A percentile compares a stretch with the other conserved stretches of the same genome.
These are phyloP conservation scores for Daktulosphaira vitifoliae DNA, from an alignment of 1,140 invertebrate species.

Conservation along the genomic window DNA sequence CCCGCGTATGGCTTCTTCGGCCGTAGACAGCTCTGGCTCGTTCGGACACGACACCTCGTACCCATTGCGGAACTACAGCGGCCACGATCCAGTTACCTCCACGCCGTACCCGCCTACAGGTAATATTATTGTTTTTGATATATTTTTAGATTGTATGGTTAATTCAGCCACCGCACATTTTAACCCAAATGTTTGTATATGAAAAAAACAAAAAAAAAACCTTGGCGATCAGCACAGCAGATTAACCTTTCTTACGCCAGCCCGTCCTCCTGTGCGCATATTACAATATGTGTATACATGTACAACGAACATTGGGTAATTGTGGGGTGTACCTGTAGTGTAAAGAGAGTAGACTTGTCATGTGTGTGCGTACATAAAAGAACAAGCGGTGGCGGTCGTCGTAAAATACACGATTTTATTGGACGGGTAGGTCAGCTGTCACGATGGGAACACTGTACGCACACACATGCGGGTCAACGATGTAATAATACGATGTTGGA, in stretches of 20 bases:
- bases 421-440: constrained; percentile 32
- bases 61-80: constrained; percentile 46
- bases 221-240: no score
- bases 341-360: not conserved
- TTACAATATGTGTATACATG: not conserved
- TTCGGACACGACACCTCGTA: constrained; percentile 64
- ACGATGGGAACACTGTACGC: not conserved
- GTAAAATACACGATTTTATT: constrained; percentile 32
- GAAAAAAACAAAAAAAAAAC: no score
- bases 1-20: constrained; percentile 50
- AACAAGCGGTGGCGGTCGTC: constrained; percentile 5
- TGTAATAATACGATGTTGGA: no score
- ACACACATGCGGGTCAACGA: no score
- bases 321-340: not conserved
- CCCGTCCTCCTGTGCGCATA: not conserved
- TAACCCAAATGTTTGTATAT: no score
- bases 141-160: no score
- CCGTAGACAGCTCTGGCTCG: constrained; percentile 50
- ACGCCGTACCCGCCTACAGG: constrained; percentile 72
- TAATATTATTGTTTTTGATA: constrained; percentile 42
- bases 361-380: constrained; percentile 16
- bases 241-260: no score
- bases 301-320: not conserved
- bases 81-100: constrained; percentile 57
- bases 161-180: no score